phyloP scores from a whole-genome alignment of 2,797 vertebrate species.

The Halcyon badia region DNA sequence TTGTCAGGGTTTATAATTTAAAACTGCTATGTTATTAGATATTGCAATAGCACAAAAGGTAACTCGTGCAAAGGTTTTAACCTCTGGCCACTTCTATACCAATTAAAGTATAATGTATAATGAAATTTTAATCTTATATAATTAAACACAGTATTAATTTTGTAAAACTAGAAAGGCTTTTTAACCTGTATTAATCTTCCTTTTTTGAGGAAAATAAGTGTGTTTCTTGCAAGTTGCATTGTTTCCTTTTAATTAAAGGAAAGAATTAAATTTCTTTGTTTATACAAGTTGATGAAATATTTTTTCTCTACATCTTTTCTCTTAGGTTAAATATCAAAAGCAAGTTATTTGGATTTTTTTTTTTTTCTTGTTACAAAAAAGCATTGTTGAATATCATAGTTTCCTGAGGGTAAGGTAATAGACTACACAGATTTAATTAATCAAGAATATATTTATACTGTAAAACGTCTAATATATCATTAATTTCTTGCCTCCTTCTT shows the following conservation, averaged over 20 bases:
- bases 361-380: conserved; percentile 36
- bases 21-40: conserved; percentile 70
- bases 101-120: conserved; percentile 72
- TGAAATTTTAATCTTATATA: conserved; percentile 77
- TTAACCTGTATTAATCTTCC: conserved; percentile 71
- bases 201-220: conserved; percentile 67
- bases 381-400: conserved; percentile 51
- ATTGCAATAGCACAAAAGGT: conserved; percentile 65
- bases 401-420: conserved; percentile 73
- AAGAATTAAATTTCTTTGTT: conserved; percentile 66
- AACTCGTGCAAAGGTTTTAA: conserved; percentile 56
- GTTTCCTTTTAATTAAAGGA: conserved; percentile 69
- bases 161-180: conserved; percentile 72
- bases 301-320: conserved; percentile 44
- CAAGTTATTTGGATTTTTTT: conserved; percentile 46
- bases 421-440: conserved; percentile 79
- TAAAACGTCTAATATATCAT: conserved; percentile 60
- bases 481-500: conserved; percentile 39
- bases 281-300: conserved; percentile 63
- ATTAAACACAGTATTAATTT: conserved; percentile 77
- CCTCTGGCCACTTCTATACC: conserved; percentile 50
- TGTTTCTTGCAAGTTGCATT: conserved; percentile 57
- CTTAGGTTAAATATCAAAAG: conserved; percentile 70
- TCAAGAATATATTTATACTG: conserved; percentile 77
- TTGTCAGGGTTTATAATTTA: conserved; percentile 68